These are phyloP conservation scores for Dascillus cervinus DNA, from an alignment of 2,888 invertebrate species.

Conservation along the genomic window DNA sequence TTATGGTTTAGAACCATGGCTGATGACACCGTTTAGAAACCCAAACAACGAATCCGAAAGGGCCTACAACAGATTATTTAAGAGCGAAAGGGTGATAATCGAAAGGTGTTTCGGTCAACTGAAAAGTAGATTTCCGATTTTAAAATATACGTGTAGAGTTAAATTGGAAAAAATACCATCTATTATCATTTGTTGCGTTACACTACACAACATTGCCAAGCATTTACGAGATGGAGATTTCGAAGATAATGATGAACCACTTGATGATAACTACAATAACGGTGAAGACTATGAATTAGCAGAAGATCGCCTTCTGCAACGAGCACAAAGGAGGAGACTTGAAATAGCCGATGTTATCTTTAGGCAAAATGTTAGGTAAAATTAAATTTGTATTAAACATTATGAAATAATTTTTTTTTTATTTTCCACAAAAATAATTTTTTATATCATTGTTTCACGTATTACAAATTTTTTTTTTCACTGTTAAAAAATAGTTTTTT, in stretches of 20 bases:
- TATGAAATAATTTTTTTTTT: too few species aligned
- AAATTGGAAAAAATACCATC: not conserved
- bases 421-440: too few species aligned
- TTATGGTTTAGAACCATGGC: conserved; percentile 18
- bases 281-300: too few species aligned
- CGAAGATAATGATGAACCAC: not conserved
- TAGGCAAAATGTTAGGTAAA: too few species aligned
- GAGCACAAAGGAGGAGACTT: too few species aligned
- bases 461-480: too few species aligned
- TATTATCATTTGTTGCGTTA: not conserved
- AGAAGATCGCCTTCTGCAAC: too few species aligned
- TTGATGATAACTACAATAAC: not conserved
- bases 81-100: conserved; percentile 15
- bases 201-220: not conserved
- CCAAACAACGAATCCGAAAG: conserved; percentile 11
- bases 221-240: not conserved
- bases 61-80: conserved; percentile 12
- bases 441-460: too few species aligned
- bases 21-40: conserved; percentile 16
- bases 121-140: conserved; percentile 16
- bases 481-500: too few species aligned
- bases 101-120: conserved; percentile 19
- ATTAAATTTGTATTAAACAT: too few species aligned
- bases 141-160: too few species aligned
- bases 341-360: too few species aligned